These are phyloP conservation scores for Notodromas monacha DNA, from an alignment of 2,888 invertebrate genomes.

Conservation along the genomic window DNA sequence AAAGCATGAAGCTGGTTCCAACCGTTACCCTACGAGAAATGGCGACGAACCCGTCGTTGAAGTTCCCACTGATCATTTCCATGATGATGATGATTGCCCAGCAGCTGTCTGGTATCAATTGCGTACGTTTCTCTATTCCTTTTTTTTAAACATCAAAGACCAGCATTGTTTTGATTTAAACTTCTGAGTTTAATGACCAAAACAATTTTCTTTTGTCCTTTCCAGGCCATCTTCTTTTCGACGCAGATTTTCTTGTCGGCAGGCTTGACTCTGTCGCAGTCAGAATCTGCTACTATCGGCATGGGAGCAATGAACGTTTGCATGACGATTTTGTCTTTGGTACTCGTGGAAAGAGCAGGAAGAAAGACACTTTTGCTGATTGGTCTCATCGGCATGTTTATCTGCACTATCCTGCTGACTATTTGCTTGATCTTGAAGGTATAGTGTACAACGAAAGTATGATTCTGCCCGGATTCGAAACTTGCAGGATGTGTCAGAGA, in stretches of 20 bases:
- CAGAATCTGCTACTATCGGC: constrained; percentile 47
- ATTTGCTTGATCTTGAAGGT: constrained; percentile 24
- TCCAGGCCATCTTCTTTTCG: constrained; percentile 40
- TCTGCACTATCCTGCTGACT: constrained; percentile 32
- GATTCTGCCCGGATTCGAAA: too few relatives aligned
- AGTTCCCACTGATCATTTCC: constrained; percentile 44
- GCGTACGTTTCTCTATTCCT: constrained; percentile 26
- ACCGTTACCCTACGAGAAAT: constrained; percentile 37
- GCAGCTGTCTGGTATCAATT: constrained; percentile 63
- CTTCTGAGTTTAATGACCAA: too few relatives aligned
- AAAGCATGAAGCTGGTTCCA: constrained; percentile 24
- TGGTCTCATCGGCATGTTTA: constrained; percentile 44
- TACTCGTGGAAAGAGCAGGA: constrained; percentile 47
- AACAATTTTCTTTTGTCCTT: too few relatives aligned
- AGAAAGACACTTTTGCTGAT: constrained; percentile 41
- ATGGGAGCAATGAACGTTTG: constrained; percentile 54
- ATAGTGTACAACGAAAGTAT: too few relatives aligned
- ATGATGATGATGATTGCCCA: constrained; percentile 54
- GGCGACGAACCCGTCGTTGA: constrained; percentile 29
- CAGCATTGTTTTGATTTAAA: too few relatives aligned
- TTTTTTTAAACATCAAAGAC: too few relatives aligned
- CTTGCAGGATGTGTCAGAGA: too few relatives aligned
- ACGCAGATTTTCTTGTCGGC: constrained; percentile 40
- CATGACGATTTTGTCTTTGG: constrained; percentile 47
- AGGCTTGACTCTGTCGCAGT: constrained; percentile 23